A percentile compares a stretch with the other conserved stretches of the same genome.
These are phyloP conservation scores for Lamprotornis superbus DNA, from an alignment of 2,113 vertebrate species.

Conservation along the genomic window DNA sequence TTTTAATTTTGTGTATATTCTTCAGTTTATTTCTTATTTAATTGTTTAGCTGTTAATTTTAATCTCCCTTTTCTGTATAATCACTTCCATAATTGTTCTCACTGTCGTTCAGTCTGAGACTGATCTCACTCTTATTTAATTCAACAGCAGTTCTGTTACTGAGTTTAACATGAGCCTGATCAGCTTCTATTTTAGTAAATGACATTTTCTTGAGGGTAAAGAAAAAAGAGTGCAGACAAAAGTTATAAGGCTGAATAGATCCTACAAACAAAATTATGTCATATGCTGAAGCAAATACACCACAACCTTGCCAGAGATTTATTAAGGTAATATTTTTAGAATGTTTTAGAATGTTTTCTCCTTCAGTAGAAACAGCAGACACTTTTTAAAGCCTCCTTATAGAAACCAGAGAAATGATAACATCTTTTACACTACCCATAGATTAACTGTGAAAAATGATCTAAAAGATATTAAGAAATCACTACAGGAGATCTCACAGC, in stretches of 20 bases:
- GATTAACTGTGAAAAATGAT: conserved; percentile 11
- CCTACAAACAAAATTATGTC: neutral
- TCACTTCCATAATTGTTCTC: conserved; percentile 19
- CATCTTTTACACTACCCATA: neutral
- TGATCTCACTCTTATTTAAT: conserved; percentile 37
- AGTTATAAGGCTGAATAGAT: neutral
- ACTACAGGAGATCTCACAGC: conserved; percentile 25
- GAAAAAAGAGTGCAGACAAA: neutral
- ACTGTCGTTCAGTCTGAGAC: neutral
- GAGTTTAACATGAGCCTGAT: conserved; percentile 28
- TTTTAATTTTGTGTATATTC: conserved; percentile 9
- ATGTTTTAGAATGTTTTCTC: neutral
- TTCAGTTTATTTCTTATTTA: conserved; percentile 47
- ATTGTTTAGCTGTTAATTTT: conserved; percentile 55
- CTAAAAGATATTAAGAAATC: conserved; percentile 30
- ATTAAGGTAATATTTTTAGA: conserved; percentile 19
- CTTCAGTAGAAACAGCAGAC: neutral
- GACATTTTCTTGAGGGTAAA: neutral
- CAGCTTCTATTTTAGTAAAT: conserved; percentile 49
- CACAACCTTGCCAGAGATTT: neutral
- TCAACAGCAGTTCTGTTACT: neutral
- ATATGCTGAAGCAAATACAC: neutral
- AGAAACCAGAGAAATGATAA: neutral
- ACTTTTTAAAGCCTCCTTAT: neutral
- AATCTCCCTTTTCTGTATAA: conserved; percentile 43